A percentile compares a stretch with the other conserved stretches of the same genome.
phyloP scores from a whole-genome alignment of 1,140 invertebrate species.

The Archegozetes longisetosus region DNA sequence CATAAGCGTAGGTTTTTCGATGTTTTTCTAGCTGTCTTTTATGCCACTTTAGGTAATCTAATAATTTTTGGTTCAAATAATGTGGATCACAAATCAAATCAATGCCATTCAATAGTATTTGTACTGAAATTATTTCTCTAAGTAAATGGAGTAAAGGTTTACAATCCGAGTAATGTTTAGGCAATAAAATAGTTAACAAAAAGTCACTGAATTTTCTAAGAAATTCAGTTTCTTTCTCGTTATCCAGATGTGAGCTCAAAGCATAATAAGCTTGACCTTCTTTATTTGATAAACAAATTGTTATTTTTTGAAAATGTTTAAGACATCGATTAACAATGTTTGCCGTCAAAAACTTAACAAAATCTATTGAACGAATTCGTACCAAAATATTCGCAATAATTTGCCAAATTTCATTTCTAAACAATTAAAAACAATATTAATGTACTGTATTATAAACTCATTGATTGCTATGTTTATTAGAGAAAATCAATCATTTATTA shows the following conservation, averaged over 20 bases:
- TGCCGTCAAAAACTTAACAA: constrained; percentile 59
- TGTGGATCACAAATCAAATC: constrained; percentile 71
- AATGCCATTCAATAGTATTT: constrained; percentile 65
- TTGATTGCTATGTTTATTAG: no score
- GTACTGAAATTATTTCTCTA: constrained; percentile 55
- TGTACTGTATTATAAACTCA: background rate
- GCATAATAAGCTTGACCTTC: constrained; percentile 21
- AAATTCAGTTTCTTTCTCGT: constrained; percentile 58
- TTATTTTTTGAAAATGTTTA: constrained; percentile 66
- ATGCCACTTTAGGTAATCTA: constrained; percentile 62
- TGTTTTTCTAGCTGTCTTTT: constrained; percentile 53
- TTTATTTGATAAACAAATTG: constrained; percentile 39
- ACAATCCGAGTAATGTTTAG: constrained; percentile 51
- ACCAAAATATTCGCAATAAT: constrained; percentile 55
- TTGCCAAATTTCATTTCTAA: constrained; percentile 63
- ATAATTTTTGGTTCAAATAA: constrained; percentile 72
- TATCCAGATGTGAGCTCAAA: constrained; percentile 56
- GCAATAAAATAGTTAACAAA: constrained; percentile 58
- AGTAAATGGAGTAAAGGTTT: constrained; percentile 56
- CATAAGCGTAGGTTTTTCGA: constrained; percentile 63
- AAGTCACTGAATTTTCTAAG: constrained; percentile 62
- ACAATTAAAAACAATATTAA: constrained; percentile 5
- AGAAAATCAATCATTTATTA: constrained; percentile 26
- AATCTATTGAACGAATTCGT: constrained; percentile 51
- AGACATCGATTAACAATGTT: constrained; percentile 62